These are phyloP conservation scores for Pempheris klunzingeri DNA, from an alignment of 2,797 vertebrate species.

Conservation along the genomic window DNA sequence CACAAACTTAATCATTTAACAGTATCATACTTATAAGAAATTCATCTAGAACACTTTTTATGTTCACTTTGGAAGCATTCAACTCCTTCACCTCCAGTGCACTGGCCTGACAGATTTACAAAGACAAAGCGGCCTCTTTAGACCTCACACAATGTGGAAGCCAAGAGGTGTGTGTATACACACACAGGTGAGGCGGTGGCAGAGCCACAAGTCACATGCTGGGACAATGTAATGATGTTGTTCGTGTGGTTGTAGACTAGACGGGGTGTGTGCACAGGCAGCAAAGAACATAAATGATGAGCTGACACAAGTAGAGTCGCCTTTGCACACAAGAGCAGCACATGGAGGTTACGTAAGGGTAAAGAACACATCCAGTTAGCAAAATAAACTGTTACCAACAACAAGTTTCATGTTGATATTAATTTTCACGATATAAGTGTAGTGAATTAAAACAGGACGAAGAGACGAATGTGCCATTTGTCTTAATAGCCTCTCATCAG, in stretches of 20 bases:
- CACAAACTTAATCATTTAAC: background rate
- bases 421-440: background rate
- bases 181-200: constrained; percentile 17
- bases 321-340: constrained; percentile 29
- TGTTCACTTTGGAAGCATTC: background rate
- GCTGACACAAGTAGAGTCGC: constrained; percentile 1
- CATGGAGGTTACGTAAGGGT: constrained; percentile 6
- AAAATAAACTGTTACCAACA: background rate
- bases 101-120: background rate
- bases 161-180: constrained; percentile 7
- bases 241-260: background rate
- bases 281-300: constrained; percentile 23
- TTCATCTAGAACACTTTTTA: background rate
- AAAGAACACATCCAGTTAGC: background rate
- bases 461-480: background rate
- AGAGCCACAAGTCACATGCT: constrained; percentile 25
- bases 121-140: background rate
- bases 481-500: background rate
- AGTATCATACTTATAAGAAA: background rate
- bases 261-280: constrained; percentile 33
- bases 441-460: background rate
- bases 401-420: background rate
- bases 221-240: constrained; percentile 15
- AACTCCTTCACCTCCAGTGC: background rate
- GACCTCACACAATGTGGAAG: background rate